Base-by-base conservation (phyloP, 2,113 vertebrate genomes). In the Oreochromis spilurus region DNA sequence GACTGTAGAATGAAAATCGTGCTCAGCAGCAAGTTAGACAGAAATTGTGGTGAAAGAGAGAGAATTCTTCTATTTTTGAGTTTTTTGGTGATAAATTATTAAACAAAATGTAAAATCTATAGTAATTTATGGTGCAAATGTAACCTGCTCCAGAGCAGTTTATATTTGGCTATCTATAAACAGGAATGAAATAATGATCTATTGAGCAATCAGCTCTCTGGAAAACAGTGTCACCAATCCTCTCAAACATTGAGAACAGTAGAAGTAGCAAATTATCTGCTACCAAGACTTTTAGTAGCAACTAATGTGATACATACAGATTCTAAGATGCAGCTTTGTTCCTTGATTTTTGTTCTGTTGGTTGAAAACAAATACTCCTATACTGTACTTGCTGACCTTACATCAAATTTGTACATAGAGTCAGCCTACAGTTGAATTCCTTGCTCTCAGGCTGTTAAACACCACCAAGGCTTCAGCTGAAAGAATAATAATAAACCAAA, bases 331-430 rank as follows among this genome's bases (percentile, higher is more conserved):
- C 34, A 67, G 3, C 29, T 29, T 75, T 75, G 21, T 5, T 29
- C 21, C 40, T 48, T 29, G 24, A 75, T 26, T 29, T 48, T 3
- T 48, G 26, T 10, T 48, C 14, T 75, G 67, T 48, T 75, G 14
- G 4, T 0, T 0, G 40, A 26, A 26, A 75, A 75, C 24, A 75
- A 29, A 45, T 26, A 48, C 40, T 17, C 8, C 40, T 72, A 7
- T 4, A 72, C 67, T 45, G 21, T 29, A 75, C 67, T 48, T 75
- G 24, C 67, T 48, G 40, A 48, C 70, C 40, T 48, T 75, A 75
- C 40, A 75, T 50, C 9, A 75, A 12, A 75, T 17, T 3, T 75
- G 70, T 43, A 29, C 43, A 29, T 6, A 48, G 9, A 75, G 24
- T 75, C 24, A 29, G 24, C 14, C 14, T 48, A 17, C 40, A 48